Evolutionary conservation across 2,113 vertebrate species (phyloP), one percentile per base, ranked within the genome.

Genomic region (Oryzias celebensis): DNA sequence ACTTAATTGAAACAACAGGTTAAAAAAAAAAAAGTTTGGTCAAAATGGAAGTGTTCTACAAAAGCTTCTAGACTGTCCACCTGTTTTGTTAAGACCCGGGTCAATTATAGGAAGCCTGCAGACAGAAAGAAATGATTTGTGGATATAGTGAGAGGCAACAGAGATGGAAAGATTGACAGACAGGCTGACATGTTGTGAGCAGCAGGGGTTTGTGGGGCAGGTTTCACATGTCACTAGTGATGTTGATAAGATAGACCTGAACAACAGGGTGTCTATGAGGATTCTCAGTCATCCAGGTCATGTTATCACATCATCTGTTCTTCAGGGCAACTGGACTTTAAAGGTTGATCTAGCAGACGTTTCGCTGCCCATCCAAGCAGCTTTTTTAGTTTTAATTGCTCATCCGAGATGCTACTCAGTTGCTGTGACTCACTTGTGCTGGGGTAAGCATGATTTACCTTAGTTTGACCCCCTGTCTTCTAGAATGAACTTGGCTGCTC

Each of bases 401-500:
- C 36, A 36, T 36, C 36, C 3, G 10, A 36, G 26, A 36, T 36
- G 36, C 36, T 36, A 12, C 36, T 36, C 31, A 36, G 57, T 52
- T 66, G 47, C 44, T 68, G 48, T 28, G 52, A 55, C 62, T 51
- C 69, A 43, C 68, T 64, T 68, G 60, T 41, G 24, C 55, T 36
- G 43, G 68, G 71, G 65, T 74, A 65, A 75, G 58, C 58, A 51
- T 52, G 54, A 67, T 77, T 80, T 72, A 86, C 77, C 80, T 82
- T 68, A 58, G 57, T 71, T 62, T 81, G 84, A 86, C 81, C 84
- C 67, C 55, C 44, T 48, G 69, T 72, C 77, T 72, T 45, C 61
- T 70, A 18, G 69, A 50, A 59, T 83, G 77, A 84, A 83, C 81
- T 72, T 76, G 59, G 57, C 72, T 62, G 72, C 67, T 67, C 83